Evolutionary conservation across 2,113 vertebrate species (phyloP), one percentile per base, ranked within the genome.

Genomic region (Cichladusa arquata): DNA sequence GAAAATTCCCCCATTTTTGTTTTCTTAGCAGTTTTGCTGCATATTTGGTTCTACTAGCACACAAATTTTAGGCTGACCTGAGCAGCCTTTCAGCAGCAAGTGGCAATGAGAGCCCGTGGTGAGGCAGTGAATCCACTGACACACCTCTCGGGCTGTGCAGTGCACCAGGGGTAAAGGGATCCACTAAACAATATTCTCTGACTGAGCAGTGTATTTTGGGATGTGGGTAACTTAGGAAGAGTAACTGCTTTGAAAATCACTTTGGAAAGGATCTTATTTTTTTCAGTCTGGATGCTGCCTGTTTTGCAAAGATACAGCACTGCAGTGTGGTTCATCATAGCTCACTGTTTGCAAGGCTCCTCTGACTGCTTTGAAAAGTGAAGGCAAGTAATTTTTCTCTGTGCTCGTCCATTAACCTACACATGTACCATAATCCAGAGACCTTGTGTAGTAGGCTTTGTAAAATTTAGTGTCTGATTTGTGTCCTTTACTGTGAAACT

Each of bases 291-390:
- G n/a, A 10, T 0, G 1, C 40, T 77, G 48, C 47, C 74, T 92
- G 48, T 78, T 88, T 89, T 69, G 45, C 38, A 86, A 67, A 93
- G 71, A 66, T 34, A 45, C 61, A 81, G 16, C 50, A 12, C 44
- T 60, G 45, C 33, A 44, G 56, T 48, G 36, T 36, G 56, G 62
- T 71, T 93, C 53, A 53, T 78, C 38, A 61, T 28, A 38, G 33
- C 65, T 91, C 73, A 62, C 28, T 54, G 42, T 73, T 51, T 82
- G 58, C 74, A 90, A 91, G 92, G 86, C 47, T 58, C 47, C 33
- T 93, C 61, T 74, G 82, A 56, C 65, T 93, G 47, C 81, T 94
- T 50, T 81, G 74, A 84, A 83, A 91, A 87, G 50, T 79, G 47
- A 88, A 74, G 66, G 62, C 36, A 90, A 66, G 47, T 81, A 40